Evolutionary conservation across 1,140 invertebrate species (phyloP).

Genomic region (Telenomus remus): DNA sequence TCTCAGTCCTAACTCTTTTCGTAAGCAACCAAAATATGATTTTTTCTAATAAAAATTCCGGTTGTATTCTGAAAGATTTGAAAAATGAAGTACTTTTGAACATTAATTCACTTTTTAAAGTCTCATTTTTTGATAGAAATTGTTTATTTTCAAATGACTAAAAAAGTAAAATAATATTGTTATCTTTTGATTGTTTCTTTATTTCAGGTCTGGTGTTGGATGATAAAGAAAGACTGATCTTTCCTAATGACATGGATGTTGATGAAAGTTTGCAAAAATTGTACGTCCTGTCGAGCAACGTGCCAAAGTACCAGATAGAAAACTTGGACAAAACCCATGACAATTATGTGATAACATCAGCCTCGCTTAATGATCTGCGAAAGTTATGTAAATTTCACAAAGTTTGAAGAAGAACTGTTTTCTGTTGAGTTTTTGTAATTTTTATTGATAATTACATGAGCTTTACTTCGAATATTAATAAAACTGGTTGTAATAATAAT

Average conservation of each 20-base stretch:
- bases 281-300: conserved; percentile 81
- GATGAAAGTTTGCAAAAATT: conserved; percentile 70
- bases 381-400: conserved; percentile 39
- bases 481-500: neutral
- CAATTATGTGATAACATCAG: conserved; percentile 49
- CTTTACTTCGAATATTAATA: neutral
- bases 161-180: neutral
- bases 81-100: no score
- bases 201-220: conserved; percentile 65
- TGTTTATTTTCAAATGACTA: no score
- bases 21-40: conserved; percentile 61
- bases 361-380: conserved; percentile 19
- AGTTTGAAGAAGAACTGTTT: conserved; percentile 3
- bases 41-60: no score
- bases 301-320: conserved; percentile 76
- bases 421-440: conserved; percentile 5
- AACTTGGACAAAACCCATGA: conserved; percentile 32
- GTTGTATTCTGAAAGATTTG: no score
- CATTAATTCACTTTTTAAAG: no score
- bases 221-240: conserved; percentile 68
- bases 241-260: conserved; percentile 71
- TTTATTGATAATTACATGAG: neutral
- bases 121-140: no score
- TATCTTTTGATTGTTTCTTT: conserved; percentile 1
- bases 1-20: conserved; percentile 71